Conservation (phyloP, 1,140 invertebrate genomes). For the Heliothis subflexa region DNA sequence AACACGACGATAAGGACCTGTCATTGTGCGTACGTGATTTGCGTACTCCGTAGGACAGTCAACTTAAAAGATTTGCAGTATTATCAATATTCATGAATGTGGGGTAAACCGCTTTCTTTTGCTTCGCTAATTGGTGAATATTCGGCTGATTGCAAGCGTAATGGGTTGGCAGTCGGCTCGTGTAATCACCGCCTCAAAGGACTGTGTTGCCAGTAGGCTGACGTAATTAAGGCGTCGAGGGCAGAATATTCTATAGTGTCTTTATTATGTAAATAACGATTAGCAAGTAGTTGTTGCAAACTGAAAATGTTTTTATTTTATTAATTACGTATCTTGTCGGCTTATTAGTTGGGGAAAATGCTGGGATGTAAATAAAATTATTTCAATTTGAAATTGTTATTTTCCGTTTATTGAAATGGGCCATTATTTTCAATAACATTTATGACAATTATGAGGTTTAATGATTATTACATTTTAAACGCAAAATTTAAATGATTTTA, state of each 20-base stretch:
- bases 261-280: slow-evolving; percentile 40
- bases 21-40: slow-evolving; percentile 78
- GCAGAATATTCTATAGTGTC: slow-evolving; percentile 34
- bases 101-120: slow-evolving; percentile 75
- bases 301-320: slow-evolving; percentile 20
- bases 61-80: slow-evolving; percentile 72
- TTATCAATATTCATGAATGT: slow-evolving; percentile 80
- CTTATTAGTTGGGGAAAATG: neutral
- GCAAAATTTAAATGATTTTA: too few species aligned
- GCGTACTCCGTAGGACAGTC: slow-evolving; percentile 56
- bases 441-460: neutral
- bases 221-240: slow-evolving; percentile 32
- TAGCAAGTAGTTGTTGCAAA: slow-evolving; percentile 22
- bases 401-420: neutral
- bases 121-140: slow-evolving; percentile 30
- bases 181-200: slow-evolving; percentile 34
- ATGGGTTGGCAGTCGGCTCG: slow-evolving; percentile 21
- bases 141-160: slow-evolving; percentile 27
- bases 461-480: neutral
- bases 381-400: neutral
- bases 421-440: slow-evolving; percentile 7
- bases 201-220: slow-evolving; percentile 16
- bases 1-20: slow-evolving; percentile 77
- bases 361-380: neutral
- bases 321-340: slow-evolving; percentile 13